phyloP scores from a whole-genome alignment of 2,113 vertebrate genomes.

The Notothenia rossii region DNA sequence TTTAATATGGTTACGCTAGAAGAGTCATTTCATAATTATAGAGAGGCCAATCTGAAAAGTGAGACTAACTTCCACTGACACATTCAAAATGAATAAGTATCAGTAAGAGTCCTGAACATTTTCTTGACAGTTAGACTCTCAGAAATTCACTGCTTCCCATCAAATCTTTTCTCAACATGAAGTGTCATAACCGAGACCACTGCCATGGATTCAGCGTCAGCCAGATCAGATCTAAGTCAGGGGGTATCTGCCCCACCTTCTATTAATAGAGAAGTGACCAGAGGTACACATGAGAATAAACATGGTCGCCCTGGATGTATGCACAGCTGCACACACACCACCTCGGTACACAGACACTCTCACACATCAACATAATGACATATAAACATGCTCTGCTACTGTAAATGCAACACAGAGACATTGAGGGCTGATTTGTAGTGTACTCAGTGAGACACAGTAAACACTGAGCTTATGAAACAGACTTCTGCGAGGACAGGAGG shows the following conservation, averaged over 20 bases:
- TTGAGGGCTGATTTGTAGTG: neutral
- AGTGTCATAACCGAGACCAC: constrained; percentile 35
- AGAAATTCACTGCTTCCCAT: neutral
- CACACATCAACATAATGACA: constrained; percentile 13
- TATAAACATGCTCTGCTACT: constrained; percentile 11
- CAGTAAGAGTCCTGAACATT: too few species aligned
- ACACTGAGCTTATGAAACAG: constrained; percentile 11
- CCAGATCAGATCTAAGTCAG: constrained; percentile 64
- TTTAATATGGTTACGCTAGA: neutral
- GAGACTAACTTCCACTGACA: neutral
- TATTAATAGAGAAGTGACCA: constrained; percentile 78
- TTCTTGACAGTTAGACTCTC: too few species aligned
- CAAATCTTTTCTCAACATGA: neutral
- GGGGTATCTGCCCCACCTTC: constrained; percentile 84
- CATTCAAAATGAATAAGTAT: neutral
- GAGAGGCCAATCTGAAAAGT: neutral
- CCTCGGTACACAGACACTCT: constrained; percentile 22
- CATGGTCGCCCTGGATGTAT: constrained; percentile 31
- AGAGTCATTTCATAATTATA: neutral
- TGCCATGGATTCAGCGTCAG: constrained; percentile 18
- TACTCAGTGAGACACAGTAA: neutral
- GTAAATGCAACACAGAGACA: neutral
- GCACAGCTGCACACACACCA: constrained; percentile 43
- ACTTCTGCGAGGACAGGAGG: neutral
- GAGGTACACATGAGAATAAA: constrained; percentile 37